Evolutionary conservation across 2,888 invertebrate genomes (phyloP), one percentile per base, ranked within the genome.

Genomic region (Neocrepidodera transversa): DNA sequence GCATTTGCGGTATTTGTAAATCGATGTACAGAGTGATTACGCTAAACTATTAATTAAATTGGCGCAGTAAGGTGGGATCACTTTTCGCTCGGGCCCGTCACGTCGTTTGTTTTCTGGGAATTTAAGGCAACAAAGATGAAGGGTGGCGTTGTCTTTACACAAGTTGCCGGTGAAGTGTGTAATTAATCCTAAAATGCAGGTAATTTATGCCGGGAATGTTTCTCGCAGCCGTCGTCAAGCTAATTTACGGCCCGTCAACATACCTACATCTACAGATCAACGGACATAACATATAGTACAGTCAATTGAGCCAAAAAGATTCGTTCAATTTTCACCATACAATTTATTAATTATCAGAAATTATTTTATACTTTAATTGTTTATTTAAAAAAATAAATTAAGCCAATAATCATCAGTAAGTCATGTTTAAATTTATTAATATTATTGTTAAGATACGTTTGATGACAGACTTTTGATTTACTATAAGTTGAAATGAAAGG

Each of bases 191-290:
- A 79, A 79, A 79, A 79, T 78, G 79, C 78, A 79, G 79, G 78
- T 80, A 79, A 80, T 80, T 80, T 80, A 79, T 80, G 79, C 78
- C 71, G 73, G 76, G 79, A 79, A 79, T 79, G 79, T 80, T 80
- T 78, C 79, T 79, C 79, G 78, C 79, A 77, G 73, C 74, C 74
- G 74, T 72, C 74, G 74, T 72, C 73, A 73, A 78, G 77, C 78
- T 79, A 80, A 80, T 79, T 79, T 80, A 80, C 78, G 77, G 71
- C 73, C 73, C 78, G 78, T 79, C 79, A 78, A 75, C 77, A 69
- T 74, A 71, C 56, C 47, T 71, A 71, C 74, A 74, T 69, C 71
- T 76, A 75, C 73, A 71, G 68, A 68, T 67, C 66, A 60, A 58
- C 57, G 52, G 40, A 54, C 52, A 59, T 38, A 26, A 59, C 62